Base-by-base conservation (phyloP, 1,140 invertebrate genomes). In the Zaprionus nigranus region DNA sequence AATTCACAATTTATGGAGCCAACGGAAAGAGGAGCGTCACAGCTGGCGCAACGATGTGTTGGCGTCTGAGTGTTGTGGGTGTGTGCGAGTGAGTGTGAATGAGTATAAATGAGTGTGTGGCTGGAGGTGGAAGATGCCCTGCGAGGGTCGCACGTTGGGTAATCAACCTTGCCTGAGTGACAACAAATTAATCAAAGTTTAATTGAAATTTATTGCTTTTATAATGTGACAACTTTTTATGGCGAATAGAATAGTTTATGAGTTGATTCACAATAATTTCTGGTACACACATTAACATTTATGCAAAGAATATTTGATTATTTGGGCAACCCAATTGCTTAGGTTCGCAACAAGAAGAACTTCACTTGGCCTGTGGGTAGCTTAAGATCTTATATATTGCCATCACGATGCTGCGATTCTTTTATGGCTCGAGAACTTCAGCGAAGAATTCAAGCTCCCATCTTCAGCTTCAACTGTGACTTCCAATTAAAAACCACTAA, bases 401-500 rank as follows among this genome's bases (percentile, higher is more conserved):
- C 28, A 60, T 67, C 71, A 74, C 71, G 71, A 74, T 38, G 56
- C 24, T 56, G 24, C n/a, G n/a, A 17, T 9, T 9, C 40, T 17
- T 46, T 46, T 46, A 46, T 46, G 40, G n/a, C 17, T 22, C 43
- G 28, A 72, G 56, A 72, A 46, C 49, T 68, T 28, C 34, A 28
- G 58, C 34, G 7, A 12, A 49, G 20, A 17, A 49, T 20, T 49
- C 17, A 20, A 49, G 24, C 20, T 20, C n/a, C n/a, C 34, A 66
- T 59, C 58, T 66, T n/a, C n/a, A 65, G 43, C 43, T 26, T 54
- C 56, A 64, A 30, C 30, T 57, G 38, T 17, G n/a, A 28, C 12
- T 34, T 61, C 65, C 72, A 75, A 70, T 75, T 75, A 75, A 64
- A 75, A 64, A 43, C 43, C 72, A 71, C 59, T 75, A 75, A 75